Evolutionary conservation across 35 echinoderm and acorn worm species (phyloP).

Genomic region (Anneissia japonica): DNA sequence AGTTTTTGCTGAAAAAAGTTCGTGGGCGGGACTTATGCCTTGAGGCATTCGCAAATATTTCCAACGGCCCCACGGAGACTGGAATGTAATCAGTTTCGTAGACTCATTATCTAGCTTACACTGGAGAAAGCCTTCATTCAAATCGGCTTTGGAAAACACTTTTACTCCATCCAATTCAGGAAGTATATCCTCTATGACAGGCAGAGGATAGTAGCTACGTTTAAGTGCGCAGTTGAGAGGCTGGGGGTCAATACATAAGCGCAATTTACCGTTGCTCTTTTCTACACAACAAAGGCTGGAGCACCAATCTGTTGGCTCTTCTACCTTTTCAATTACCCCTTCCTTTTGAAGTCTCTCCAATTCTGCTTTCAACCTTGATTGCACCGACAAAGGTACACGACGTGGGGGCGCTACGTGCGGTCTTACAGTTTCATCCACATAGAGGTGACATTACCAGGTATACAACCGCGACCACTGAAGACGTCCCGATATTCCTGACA

Average conservation of each 20-base stretch:
- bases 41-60: constrained; percentile 17
- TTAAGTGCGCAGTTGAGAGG: constrained; percentile 24
- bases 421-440: constrained; percentile 15
- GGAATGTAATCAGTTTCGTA: constrained; percentile 3
- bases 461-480: constrained; percentile 41
- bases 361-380: constrained; percentile 27
- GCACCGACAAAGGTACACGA: constrained; percentile 9
- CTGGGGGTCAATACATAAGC: constrained; percentile 52
- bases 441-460: constrained; percentile 24
- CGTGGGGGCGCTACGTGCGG: constrained; percentile 18
- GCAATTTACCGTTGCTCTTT: constrained; percentile 35
- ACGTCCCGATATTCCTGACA: constrained; percentile 15
- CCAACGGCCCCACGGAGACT: neutral
- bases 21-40: constrained; percentile 26
- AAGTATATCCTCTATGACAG: neutral
- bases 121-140: neutral
- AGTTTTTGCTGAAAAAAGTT: constrained; percentile 41
- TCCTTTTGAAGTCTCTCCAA: constrained; percentile 18
- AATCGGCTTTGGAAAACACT: neutral
- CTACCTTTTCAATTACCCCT: constrained; percentile 38
- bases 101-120: neutral
- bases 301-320: neutral
- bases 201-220: neutral
- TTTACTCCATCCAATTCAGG: neutral
- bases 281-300: neutral